Percentiles rank a stretch among this genome's conserved stretches.
phyloP scores from a whole-genome alignment of 64 coral and sea anemone species.

The Orbicella faveolata region DNA sequence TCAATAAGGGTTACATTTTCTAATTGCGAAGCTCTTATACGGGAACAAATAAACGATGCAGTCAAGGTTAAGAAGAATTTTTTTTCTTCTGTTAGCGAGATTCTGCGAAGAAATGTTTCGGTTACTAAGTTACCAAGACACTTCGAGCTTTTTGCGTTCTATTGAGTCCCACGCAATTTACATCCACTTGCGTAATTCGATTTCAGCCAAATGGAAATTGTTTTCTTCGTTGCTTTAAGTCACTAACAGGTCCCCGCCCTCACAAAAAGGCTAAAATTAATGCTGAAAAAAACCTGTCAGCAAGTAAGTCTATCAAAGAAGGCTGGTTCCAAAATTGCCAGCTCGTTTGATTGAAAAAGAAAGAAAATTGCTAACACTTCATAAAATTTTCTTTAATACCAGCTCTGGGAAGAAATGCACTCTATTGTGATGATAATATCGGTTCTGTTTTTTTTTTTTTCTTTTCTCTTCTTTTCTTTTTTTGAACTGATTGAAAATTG shows the following conservation, averaged over 20 bases:
- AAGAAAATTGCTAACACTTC: too few species aligned
- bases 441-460: background rate
- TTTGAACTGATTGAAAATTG: background rate
- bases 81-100: background rate
- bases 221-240: background rate
- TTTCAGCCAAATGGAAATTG: slow-evolving; percentile 3
- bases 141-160: background rate
- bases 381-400: too few species aligned
- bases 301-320: too few species aligned
- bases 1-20: background rate
- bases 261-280: background rate
- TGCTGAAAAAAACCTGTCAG: background rate
- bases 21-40: background rate
- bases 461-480: background rate
- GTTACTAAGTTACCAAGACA: background rate
- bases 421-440: background rate
- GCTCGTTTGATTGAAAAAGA: too few species aligned
- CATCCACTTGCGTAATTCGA: background rate
- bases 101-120: slow-evolving; percentile 18
- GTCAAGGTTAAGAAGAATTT: background rate
- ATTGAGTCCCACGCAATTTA: background rate
- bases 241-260: background rate
- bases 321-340: too few species aligned
- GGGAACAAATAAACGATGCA: background rate
- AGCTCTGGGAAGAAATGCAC: too few species aligned